Percentiles rank a stretch among this genome's conserved stretches.
These are phyloP conservation scores for Catagonus wagneri DNA, from an alignment of 2,113 vertebrate species.

Conservation along the genomic window DNA sequence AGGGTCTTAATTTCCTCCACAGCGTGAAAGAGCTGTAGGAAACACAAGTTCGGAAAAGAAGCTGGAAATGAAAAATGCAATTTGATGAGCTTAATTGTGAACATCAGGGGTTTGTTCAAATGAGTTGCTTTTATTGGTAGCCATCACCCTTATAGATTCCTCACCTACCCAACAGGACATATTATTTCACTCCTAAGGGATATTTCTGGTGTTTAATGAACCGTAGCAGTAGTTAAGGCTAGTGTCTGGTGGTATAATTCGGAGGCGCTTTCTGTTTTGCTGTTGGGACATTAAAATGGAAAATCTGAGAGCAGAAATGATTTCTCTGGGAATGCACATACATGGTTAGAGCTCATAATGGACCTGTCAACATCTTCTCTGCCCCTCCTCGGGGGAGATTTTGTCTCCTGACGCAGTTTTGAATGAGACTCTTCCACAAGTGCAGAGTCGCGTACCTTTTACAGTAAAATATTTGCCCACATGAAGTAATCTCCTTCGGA, in stretches of 20 bases:
- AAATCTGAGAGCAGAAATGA: constrained; percentile 77
- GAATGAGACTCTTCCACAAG: constrained; percentile 62
- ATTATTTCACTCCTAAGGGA: constrained; percentile 29
- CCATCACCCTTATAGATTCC: neutral
- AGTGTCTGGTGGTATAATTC: neutral
- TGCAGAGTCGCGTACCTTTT: constrained; percentile 65
- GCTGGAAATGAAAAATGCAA: neutral
- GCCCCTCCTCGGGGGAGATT: constrained; percentile 32
- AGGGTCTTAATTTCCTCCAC: neutral
- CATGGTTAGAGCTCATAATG: constrained; percentile 42
- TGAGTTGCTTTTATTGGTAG: neutral
- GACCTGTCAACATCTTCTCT: constrained; percentile 45
- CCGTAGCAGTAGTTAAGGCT: constrained; percentile 75
- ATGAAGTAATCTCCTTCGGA: constrained; percentile 69
- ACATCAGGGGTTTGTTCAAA: neutral
- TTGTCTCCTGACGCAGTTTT: constrained; percentile 65
- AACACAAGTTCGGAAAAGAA: constrained; percentile 30
- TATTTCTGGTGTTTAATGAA: constrained; percentile 71
- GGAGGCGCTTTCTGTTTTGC: constrained; percentile 61
- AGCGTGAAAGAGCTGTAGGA: neutral
- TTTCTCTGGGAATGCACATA: constrained; percentile 62
- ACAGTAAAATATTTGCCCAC: constrained; percentile 71
- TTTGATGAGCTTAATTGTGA: constrained; percentile 39
- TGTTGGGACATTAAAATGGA: constrained; percentile 68
- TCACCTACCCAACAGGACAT: neutral